phyloP scores from a whole-genome alignment of 1,140 invertebrate species.

The Bombus waltoni region DNA sequence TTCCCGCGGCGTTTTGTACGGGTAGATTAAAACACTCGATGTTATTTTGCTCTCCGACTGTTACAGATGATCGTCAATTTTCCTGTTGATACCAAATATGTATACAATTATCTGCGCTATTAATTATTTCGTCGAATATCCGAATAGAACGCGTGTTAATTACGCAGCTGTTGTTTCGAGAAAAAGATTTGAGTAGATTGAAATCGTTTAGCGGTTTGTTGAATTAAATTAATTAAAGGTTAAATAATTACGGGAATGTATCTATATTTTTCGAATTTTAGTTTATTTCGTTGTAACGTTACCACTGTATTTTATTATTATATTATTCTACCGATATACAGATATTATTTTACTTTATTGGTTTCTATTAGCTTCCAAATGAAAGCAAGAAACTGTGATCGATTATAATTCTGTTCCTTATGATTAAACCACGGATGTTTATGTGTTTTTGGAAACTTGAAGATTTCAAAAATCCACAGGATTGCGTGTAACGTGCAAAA shows the following conservation, averaged over 20 bases:
- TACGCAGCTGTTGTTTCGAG: not conserved
- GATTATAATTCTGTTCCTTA: not conserved
- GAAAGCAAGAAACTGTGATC: no score
- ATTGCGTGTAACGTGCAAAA: no score
- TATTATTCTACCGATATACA: not conserved
- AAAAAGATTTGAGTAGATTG: not conserved
- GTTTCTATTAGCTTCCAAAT: not conserved
- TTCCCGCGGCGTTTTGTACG: not conserved
- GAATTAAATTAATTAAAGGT: not conserved
- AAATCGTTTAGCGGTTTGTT: not conserved
- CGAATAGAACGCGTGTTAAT: not conserved
- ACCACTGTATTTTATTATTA: not conserved
- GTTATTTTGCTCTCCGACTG: not conserved
- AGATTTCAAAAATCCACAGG: no score
- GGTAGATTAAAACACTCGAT: slow-evolving; percentile 6
- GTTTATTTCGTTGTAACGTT: not conserved
- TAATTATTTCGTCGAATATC: not conserved
- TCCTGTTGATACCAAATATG: not conserved
- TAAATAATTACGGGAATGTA: not conserved
- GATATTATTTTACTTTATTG: not conserved
- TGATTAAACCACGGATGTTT: not conserved
- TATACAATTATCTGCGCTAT: not conserved
- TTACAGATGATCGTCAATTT: slow-evolving; percentile 10
- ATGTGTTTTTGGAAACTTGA: no score
- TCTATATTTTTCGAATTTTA: not conserved